Evolutionary conservation across 1,140 invertebrate species (phyloP).

Genomic region (Bombus soroeensis): DNA sequence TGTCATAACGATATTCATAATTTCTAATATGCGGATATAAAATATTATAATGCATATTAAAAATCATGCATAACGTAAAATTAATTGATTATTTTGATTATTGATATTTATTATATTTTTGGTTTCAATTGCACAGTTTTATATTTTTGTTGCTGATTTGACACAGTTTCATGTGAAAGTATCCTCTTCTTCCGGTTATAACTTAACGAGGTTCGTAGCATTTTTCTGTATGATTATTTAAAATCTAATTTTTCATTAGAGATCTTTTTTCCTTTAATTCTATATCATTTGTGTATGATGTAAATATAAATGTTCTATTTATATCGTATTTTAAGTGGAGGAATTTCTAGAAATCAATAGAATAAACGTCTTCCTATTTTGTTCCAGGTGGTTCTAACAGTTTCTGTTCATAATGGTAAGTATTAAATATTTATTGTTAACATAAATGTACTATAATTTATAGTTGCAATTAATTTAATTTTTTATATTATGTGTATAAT

Average conservation of each 20-base stretch:
- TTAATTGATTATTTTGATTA: slow-evolving; percentile 4
- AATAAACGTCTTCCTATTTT: slow-evolving; percentile 16
- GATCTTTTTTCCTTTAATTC: slow-evolving; percentile 28
- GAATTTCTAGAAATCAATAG: slow-evolving; percentile 8
- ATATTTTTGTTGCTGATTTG: slow-evolving; percentile 34
- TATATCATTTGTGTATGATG: neutral
- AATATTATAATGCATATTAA: neutral
- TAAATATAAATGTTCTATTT: neutral
- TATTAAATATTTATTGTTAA: slow-evolving; percentile 14
- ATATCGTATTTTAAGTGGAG: neutral
- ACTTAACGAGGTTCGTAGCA: neutral
- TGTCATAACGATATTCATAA: too few species aligned
- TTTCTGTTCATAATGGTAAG: slow-evolving; percentile 53
- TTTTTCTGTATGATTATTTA: neutral
- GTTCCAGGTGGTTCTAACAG: slow-evolving; percentile 43
- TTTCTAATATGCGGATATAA: neutral
- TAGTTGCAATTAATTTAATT: neutral
- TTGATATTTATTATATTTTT: neutral
- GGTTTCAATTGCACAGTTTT: neutral
- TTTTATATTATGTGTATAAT: neutral
- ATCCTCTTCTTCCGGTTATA: slow-evolving; percentile 35
- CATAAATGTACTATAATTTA: neutral
- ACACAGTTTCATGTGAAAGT: neutral
- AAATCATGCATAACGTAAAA: neutral
- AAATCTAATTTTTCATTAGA: slow-evolving; percentile 33